Conservation (phyloP, 2,888 invertebrate species). For the Oscheius sp. region DNA sequence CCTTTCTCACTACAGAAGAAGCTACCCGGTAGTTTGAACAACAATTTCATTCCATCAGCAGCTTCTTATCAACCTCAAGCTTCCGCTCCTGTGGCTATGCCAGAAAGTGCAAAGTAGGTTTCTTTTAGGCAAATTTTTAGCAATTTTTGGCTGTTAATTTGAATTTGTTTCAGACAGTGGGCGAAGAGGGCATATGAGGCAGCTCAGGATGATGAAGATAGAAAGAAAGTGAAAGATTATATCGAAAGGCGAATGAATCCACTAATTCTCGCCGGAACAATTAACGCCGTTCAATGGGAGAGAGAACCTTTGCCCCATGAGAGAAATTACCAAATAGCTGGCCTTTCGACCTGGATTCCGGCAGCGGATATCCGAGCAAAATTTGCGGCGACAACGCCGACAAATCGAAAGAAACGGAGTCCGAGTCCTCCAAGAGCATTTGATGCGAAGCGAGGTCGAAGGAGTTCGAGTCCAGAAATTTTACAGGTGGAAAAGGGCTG, state of each 20-base stretch:
- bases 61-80: background rate
- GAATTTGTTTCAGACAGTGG: constrained; percentile 76
- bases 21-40: constrained; percentile 1
- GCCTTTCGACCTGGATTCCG: constrained; percentile 57
- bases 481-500: constrained; percentile 18
- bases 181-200: constrained; percentile 90
- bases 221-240: constrained; percentile 91
- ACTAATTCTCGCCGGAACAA: constrained; percentile 85
- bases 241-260: constrained; percentile 91
- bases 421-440: constrained; percentile 33
- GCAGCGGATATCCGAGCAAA: constrained; percentile 43
- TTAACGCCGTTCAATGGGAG: constrained; percentile 92
- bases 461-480: constrained; percentile 26
- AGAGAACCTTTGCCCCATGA: constrained; percentile 85
- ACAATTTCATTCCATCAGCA: constrained; percentile 17
- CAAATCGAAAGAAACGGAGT: constrained; percentile 21
- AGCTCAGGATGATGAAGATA: constrained; percentile 85
- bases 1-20: constrained; percentile 11
- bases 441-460: constrained; percentile 26
- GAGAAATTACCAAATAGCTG: constrained; percentile 52
- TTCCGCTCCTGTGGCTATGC: constrained; percentile 24
- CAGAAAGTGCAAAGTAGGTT: constrained; percentile 24
- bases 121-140: background rate
- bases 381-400: constrained; percentile 28
- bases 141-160: background rate